Percentiles rank a stretch among this genome's conserved stretches.
These are phyloP conservation scores for Calypte anna DNA, from an alignment of 2,113 vertebrate genomes.

Conservation along the genomic window DNA sequence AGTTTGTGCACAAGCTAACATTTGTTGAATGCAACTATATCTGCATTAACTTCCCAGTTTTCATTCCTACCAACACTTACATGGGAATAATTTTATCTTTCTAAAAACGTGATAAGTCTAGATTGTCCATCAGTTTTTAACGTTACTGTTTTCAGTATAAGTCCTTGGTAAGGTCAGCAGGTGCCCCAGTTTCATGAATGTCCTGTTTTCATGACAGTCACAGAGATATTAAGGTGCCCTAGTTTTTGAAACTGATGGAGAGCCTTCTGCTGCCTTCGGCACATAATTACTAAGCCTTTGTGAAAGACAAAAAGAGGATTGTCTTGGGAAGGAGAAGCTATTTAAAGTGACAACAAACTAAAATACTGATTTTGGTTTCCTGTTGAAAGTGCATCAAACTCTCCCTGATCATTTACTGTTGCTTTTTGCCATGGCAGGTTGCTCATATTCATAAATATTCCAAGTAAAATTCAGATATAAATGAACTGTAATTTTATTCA, in stretches of 20 bases:
- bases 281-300: background rate
- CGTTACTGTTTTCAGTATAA: background rate
- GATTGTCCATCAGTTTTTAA: background rate
- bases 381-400: background rate
- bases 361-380: constrained; percentile 9
- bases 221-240: background rate
- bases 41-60: background rate
- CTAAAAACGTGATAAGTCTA: background rate
- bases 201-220: background rate
- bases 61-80: background rate
- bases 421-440: background rate
- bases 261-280: background rate
- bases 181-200: constrained; percentile 3
- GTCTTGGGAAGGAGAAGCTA: background rate
- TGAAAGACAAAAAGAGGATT: background rate
- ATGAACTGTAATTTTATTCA: constrained; percentile 3
- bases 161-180: background rate
- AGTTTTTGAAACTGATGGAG: background rate
- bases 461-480: background rate
- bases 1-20: background rate
- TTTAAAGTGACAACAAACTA: constrained; percentile 1
- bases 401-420: background rate
- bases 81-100: background rate
- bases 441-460: background rate
- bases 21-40: background rate